Conservation (phyloP, 1,140 invertebrate species). For the Musca vetustissima region DNA sequence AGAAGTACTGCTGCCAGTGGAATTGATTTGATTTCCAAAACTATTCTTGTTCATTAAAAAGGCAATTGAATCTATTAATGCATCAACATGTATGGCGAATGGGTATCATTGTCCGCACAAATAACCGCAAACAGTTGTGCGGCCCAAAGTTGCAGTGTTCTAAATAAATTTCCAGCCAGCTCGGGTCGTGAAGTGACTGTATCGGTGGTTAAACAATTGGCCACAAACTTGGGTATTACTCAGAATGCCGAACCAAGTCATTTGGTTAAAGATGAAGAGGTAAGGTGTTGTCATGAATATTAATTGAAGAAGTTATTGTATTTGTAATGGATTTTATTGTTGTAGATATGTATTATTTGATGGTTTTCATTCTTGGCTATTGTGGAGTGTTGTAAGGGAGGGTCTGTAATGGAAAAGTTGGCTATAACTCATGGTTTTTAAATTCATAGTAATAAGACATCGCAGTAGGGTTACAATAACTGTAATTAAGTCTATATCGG, state of each 20-base stretch:
- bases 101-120: slow-evolving; percentile 74
- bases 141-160: slow-evolving; percentile 72
- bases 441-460: no score
- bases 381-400: no score
- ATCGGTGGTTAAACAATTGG: slow-evolving; percentile 80
- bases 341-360: no score
- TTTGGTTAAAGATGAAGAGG: slow-evolving; percentile 76
- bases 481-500: no score
- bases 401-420: no score
- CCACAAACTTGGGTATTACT: slow-evolving; percentile 73
- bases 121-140: slow-evolving; percentile 68
- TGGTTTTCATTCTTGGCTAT: no score
- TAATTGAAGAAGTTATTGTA: not conserved
- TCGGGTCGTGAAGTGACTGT: slow-evolving; percentile 81
- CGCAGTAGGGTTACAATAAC: no score
- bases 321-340: not conserved
- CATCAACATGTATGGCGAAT: slow-evolving; percentile 79
- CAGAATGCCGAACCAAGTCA: slow-evolving; percentile 76
- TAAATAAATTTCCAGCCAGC: slow-evolving; percentile 79
- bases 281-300: slow-evolving; percentile 35
- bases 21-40: no score
- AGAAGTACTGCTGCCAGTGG: no score
- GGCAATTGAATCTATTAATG: no score
- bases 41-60: no score
- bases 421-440: no score